Evolutionary conservation across 2,113 vertebrate species (phyloP), one percentile per base, ranked within the genome.

Genomic region (Balaenoptera acutorostrata): DNA sequence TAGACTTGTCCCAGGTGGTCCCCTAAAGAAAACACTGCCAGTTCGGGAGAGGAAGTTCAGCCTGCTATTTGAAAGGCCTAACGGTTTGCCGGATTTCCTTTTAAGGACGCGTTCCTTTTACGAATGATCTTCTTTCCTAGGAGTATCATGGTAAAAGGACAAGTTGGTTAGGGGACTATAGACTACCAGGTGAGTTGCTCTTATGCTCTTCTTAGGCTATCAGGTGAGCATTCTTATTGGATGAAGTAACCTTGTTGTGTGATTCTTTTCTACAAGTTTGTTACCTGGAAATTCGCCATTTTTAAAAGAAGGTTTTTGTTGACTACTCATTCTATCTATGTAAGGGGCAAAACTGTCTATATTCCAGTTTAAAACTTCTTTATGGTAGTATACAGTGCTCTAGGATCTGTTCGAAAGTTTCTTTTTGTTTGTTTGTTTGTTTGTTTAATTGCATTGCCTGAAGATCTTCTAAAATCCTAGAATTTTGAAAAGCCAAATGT

Each of bases 401-500:
- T 44, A 57, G 23, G 25, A 11, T 87, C 86, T 88, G 10, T 15
- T 77, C 57, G 31, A 36, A 71, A 52, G 13, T 8, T 29, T 80
- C 21, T 36, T 5, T 64, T 36, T 10, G 18, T 85, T 44, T 8
- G n/a, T 80, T 21, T 8, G n/a, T 80, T 21, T 36, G 27, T 31
- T 36, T 10, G 23, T 85, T 44, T 49, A 18, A 27, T 57, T 33
- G 33, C 77, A 55, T 82, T 97, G 63, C 10, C 46, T 83, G 17
- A 78, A 84, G 93, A 88, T 91, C 91, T 97, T 95, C 80, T 77
- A 88, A 94, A 86, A 57, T 59, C 29, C 27, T 82, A 9, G 90
- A 66, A 90, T 63, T 98, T 49, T 52, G 81, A 59, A 97, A 90
- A 78, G n/a, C 83, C 77, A 55, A 57, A 84, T 97, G 96, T 84